Evolutionary conservation across 92 coral and sea anemone species (phyloP).

Genomic region (Palythoa grandis): DNA sequence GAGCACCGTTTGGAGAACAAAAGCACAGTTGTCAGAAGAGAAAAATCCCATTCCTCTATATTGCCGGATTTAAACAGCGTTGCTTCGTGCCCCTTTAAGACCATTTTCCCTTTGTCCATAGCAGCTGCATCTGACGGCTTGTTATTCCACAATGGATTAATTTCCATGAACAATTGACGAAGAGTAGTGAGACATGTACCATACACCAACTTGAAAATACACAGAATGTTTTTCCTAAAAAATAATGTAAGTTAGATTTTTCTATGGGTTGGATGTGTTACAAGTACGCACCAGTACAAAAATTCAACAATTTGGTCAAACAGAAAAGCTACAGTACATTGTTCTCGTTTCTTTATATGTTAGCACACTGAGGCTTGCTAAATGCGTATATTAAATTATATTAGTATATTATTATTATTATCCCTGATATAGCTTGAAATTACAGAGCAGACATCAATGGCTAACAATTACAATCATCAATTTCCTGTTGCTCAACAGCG

Average conservation of each 20-base stretch:
- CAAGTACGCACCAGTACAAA: not conserved
- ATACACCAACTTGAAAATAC: conserved; percentile 65
- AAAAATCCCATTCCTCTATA: conserved; percentile 84
- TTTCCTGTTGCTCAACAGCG: too few relatives aligned
- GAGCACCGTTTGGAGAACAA: conserved; percentile 64
- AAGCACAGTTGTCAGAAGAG: conserved; percentile 78
- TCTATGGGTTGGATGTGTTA: too few relatives aligned
- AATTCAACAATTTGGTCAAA: not conserved
- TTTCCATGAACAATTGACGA: conserved; percentile 67
- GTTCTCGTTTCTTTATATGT: too few relatives aligned
- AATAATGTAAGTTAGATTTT: not conserved
- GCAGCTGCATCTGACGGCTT: conserved; percentile 78
- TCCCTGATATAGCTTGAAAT: too few relatives aligned
- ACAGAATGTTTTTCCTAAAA: conserved; percentile 65
- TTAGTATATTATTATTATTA: too few relatives aligned
- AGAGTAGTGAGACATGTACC: conserved; percentile 76
- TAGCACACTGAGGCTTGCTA: too few relatives aligned
- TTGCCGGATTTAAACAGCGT: conserved; percentile 64
- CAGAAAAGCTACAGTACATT: too few relatives aligned
- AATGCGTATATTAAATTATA: too few relatives aligned
- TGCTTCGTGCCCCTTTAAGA: conserved; percentile 57
- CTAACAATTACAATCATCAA: too few relatives aligned
- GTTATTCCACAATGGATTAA: conserved; percentile 83
- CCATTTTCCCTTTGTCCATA: conserved; percentile 67
- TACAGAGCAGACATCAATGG: too few relatives aligned